Base-by-base conservation (phyloP, 2,113 vertebrate species). In the Castor canadensis region DNA sequence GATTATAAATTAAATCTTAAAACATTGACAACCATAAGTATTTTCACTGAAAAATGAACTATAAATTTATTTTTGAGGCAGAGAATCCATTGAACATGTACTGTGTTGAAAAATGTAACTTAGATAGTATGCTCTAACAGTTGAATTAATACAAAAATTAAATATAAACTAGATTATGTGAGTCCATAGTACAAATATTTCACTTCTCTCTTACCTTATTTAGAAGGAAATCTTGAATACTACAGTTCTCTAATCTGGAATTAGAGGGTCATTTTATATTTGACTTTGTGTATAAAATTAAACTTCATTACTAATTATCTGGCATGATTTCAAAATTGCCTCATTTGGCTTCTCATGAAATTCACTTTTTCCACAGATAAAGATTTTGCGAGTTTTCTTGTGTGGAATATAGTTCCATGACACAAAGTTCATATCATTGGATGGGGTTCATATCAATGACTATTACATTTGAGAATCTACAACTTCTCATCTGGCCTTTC, bases 101-200 rank as follows among this genome's bases (percentile, higher is more conserved):
- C 26, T 82, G 32, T 19, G 38, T 94, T 47, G 6, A 56, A 77
- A 95, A 91, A 38, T 89, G 40, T 43, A 81, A 32, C 6, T 49
- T 93, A 76, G 93, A 82, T 77, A 82, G 45, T n/a, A n/a, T 94
- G 32, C 62, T 77, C 19, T 87, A 58, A 94, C 3, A 72, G n/a
- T 32, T 16, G 1, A 67, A 67, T 43, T 87, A 52, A 85, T 60
- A 1, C 73, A 67, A 86, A 94, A 83, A 77, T 71, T 87, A 87
- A 62, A 40, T 77, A 32, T 76, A 88, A 40, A n/a, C 73, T 88
- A 40, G 20, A 84, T 79, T 40, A 67, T 69, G 9, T 28, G 24
- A 73, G 17, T 91, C 47, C 8, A 67, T 22, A 45, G 20, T 81
- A 3, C 1, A 66, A 82, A 77, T 24, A 76, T 75, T 81, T 85